phyloP scores from a whole-genome alignment of 2,888 invertebrate genomes.

The Mythimna loreyi region DNA sequence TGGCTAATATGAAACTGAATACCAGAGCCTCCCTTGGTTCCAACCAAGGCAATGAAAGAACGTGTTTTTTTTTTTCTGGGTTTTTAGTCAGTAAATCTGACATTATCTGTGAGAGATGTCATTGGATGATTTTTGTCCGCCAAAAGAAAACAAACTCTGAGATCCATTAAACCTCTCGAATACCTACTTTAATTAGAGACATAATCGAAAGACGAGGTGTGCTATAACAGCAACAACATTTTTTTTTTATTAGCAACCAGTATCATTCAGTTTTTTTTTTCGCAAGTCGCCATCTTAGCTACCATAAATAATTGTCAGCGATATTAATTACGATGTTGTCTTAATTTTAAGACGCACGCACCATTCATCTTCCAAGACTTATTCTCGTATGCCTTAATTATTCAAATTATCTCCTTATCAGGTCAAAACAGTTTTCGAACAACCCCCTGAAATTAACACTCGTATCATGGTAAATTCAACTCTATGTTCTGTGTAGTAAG shows the following conservation, averaged over 20 bases:
- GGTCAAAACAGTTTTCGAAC: conserved; percentile 82
- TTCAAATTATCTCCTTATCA: conserved; percentile 88
- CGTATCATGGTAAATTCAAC: conserved; percentile 45
- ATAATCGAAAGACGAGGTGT: too few species aligned
- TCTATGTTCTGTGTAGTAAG: conserved; percentile 54
- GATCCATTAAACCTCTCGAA: neutral
- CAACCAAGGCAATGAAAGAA: too few species aligned
- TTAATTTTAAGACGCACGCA: conserved; percentile 71
- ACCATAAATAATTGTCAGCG: conserved; percentile 65
- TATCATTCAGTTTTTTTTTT: conserved; percentile 10
- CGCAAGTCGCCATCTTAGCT: conserved; percentile 30
- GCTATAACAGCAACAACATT: neutral
- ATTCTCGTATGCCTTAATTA: conserved; percentile 82
- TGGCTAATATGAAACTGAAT: too few species aligned
- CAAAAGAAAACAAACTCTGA: too few species aligned
- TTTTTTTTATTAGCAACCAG: neutral
- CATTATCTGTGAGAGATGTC: too few species aligned
- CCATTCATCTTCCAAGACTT: conserved; percentile 85
- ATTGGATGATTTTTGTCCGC: too few species aligned
- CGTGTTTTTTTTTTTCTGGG: too few species aligned
- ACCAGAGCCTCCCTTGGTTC: too few species aligned
- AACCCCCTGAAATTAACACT: conserved; percentile 65
- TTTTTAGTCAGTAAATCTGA: too few species aligned
- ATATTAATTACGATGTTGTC: conserved; percentile 69
- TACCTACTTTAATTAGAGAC: too few species aligned